These are phyloP conservation scores for Syrista parreyssii DNA, from an alignment of 2,888 invertebrate genomes.

Conservation along the genomic window DNA sequence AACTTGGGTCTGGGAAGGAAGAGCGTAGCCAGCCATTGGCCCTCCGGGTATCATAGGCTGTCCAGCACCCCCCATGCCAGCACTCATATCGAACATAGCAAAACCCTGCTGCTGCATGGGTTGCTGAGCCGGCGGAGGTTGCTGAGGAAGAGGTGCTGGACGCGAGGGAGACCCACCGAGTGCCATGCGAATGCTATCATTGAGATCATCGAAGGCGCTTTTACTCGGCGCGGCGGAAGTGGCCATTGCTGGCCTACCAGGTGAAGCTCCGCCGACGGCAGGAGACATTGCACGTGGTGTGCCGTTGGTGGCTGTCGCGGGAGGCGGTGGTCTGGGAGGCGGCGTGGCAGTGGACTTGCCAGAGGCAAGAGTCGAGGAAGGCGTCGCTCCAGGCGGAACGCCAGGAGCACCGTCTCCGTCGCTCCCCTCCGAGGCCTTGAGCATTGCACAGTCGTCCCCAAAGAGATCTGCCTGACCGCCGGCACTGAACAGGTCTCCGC, in stretches of 20 bases:
- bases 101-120: constrained; percentile 50
- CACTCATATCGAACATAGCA: constrained; percentile 53
- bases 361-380: constrained; percentile 40
- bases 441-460: constrained; percentile 60
- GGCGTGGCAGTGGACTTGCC: constrained; percentile 63
- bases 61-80: constrained; percentile 39
- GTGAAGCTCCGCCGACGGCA: constrained; percentile 61
- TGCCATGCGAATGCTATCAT: constrained; percentile 76
- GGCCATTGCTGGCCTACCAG: constrained; percentile 67
- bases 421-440: constrained; percentile 45
- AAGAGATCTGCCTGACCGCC: constrained; percentile 61
- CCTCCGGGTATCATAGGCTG: constrained; percentile 47
- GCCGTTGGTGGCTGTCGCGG: constrained; percentile 56
- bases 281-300: constrained; percentile 62
- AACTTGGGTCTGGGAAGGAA: constrained; percentile 59
- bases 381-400: constrained; percentile 43
- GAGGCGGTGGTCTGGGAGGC: constrained; percentile 66
- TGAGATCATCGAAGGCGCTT: constrained; percentile 77
- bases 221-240: constrained; percentile 69
- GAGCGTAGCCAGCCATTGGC: constrained; percentile 48
- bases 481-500: constrained; percentile 60
- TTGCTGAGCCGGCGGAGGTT: constrained; percentile 38
- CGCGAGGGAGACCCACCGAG: constrained; percentile 73
- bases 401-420: constrained; percentile 47
- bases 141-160: constrained; percentile 52